Percentiles rank a stretch among this genome's conserved stretches.
Conservation (phyloP, 2,113 vertebrate species). For the Stigmatopora nigra region DNA sequence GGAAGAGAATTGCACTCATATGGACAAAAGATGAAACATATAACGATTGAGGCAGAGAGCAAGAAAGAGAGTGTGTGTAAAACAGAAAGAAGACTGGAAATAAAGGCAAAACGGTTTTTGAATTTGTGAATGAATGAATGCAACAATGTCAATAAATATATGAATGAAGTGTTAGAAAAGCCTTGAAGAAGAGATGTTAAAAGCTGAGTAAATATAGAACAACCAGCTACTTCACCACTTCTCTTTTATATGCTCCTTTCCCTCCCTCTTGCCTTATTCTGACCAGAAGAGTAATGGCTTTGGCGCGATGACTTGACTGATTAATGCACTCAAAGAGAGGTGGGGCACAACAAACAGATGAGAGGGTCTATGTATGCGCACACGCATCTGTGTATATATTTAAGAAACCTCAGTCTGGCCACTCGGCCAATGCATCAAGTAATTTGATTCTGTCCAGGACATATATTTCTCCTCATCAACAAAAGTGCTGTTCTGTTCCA, state of each 20-base stretch:
- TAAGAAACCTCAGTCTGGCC: slow-evolving; percentile 12
- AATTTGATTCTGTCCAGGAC: slow-evolving; percentile 37
- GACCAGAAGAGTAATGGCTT: slow-evolving; percentile 64
- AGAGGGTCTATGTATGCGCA: slow-evolving; percentile 8
- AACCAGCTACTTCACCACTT: slow-evolving; percentile 29
- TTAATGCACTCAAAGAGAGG: slow-evolving; percentile 64
- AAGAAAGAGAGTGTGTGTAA: not conserved
- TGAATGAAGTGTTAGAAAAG: slow-evolving; percentile 43
- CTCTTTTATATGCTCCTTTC: slow-evolving; percentile 25
- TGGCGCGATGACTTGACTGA: slow-evolving; percentile 59
- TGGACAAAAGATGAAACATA: slow-evolving; percentile 33
- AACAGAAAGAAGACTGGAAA: slow-evolving; percentile 10
- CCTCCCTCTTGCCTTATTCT: slow-evolving; percentile 39
- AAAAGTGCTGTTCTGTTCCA: slow-evolving; percentile 37
- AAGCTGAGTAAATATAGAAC: slow-evolving; percentile 53
- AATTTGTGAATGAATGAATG: slow-evolving; percentile 52
- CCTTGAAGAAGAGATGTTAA: slow-evolving; percentile 52
- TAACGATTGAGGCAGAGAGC: slow-evolving; percentile 27
- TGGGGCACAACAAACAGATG: slow-evolving; percentile 60
- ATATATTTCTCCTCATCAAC: slow-evolving; percentile 38
- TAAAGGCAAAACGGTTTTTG: slow-evolving; percentile 54
- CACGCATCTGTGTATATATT: not conserved
- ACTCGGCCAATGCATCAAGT: slow-evolving; percentile 28
- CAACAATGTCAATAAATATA: slow-evolving; percentile 39
- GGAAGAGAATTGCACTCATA: slow-evolving; percentile 11